Base-by-base conservation (phyloP, 2,888 invertebrate genomes). In the Eudemis profundana region DNA sequence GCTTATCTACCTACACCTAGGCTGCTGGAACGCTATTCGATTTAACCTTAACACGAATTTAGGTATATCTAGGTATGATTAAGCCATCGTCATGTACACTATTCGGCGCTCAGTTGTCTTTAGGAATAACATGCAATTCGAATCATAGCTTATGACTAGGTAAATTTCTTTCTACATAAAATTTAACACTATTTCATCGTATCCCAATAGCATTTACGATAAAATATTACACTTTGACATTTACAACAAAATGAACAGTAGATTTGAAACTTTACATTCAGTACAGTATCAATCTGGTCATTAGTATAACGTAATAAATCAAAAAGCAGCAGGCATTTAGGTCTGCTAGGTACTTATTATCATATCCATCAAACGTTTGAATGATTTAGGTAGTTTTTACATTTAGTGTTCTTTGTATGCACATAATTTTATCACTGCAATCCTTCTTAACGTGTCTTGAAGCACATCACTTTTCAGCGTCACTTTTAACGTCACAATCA, bases 111-210 rank as follows among this genome's bases (percentile, higher is more conserved):
- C 70, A 73, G 76, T 76, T 78, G 79, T 77, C 73, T 85, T 87
- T 82, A 86, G 78, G 82, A 85, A 84, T 84, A 84, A 74, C 77
- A 86, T 83, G 83, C 78, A 84, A 84, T 81, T 83, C 78, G 78
- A 86, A 83, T 84, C 86, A 87, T 84, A 89, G 80, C 90, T 91
- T 92, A 90, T 91, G 91, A 92, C 91, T 92, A 92, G 91, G 86
- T 87, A 89, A 85, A 85, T 78, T 87, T 87, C 81, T 86, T 84
- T 83, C 89, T 89, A 88, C 86, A 78, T 82, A 78, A 80, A 83
- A 78, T 77, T 84, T 77, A 79, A 81, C 77, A 82, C 74, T 70
- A 72, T 72, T 74, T 70, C 61, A 74, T 74, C 74, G 72, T 76
- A 75, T 72, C 67, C 63, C 66, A 44, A 73, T 72, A 74, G 74